These are phyloP conservation scores for Macropis europaea DNA, from an alignment of 2,888 invertebrate genomes.

Conservation along the genomic window DNA sequence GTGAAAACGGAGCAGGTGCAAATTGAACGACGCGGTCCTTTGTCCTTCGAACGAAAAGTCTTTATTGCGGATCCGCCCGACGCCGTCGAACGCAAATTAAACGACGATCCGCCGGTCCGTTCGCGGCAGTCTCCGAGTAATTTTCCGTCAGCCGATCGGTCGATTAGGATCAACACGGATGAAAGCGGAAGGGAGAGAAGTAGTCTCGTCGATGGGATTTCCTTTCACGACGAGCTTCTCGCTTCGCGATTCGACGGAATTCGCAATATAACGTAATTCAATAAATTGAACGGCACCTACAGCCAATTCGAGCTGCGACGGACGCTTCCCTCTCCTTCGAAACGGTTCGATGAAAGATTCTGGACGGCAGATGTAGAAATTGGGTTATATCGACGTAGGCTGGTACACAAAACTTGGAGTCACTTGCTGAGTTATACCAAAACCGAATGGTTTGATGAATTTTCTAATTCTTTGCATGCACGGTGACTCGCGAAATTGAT, in stretches of 20 bases:
- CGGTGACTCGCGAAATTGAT: no score
- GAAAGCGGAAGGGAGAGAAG: neutral
- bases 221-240: conserved; percentile 2
- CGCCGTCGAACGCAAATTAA: conserved; percentile 50
- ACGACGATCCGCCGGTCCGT: conserved; percentile 30
- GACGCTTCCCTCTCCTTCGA: neutral
- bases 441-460: no score
- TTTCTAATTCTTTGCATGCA: no score
- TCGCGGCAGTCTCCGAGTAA: conserved; percentile 32
- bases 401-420: no score
- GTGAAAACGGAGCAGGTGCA: neutral
- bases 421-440: no score
- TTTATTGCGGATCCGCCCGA: conserved; percentile 34
- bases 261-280: conserved; percentile 22
- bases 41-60: conserved; percentile 9
- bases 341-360: neutral
- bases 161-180: conserved; percentile 41
- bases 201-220: neutral
- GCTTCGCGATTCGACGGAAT: neutral
- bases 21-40: conserved; percentile 13
- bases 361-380: no score
- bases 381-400: no score
- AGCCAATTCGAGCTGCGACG: neutral
- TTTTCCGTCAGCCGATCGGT: conserved; percentile 30
- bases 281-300: neutral